Evolutionary conservation across 1,140 invertebrate genomes (phyloP).

Genomic region (Linepithema humile): DNA sequence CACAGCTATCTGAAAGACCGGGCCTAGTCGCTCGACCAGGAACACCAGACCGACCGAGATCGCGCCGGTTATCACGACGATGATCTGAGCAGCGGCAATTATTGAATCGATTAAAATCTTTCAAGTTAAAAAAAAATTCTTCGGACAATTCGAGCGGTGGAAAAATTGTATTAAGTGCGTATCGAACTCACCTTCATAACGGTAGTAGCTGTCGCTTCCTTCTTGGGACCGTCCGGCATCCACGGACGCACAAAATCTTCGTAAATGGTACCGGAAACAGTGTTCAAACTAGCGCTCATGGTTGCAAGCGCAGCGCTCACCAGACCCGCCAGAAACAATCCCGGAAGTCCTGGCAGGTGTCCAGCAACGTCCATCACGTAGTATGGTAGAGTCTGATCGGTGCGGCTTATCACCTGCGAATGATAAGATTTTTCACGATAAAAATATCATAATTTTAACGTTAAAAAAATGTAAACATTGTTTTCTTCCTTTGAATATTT

Average conservation of each 20-base stretch:
- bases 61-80: conserved; percentile 81
- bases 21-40: conserved; percentile 79
- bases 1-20: conserved; percentile 81
- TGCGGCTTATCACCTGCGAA: conserved; percentile 68
- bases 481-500: background rate
- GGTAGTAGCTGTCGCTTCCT: conserved; percentile 74
- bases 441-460: background rate
- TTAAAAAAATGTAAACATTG: background rate
- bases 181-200: conserved; percentile 77
- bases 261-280: conserved; percentile 85
- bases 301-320: conserved; percentile 88
- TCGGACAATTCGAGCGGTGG: too few species aligned
- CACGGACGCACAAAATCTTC: conserved; percentile 85
- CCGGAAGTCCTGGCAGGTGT: conserved; percentile 86
- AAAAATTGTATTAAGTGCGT: too few species aligned
- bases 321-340: conserved; percentile 90
- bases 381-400: conserved; percentile 85
- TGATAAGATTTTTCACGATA: background rate
- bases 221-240: conserved; percentile 70
- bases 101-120: background rate
- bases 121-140: background rate
- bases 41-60: conserved; percentile 84
- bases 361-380: conserved; percentile 87
- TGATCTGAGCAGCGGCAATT: conserved; percentile 46
- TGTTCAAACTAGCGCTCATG: conserved; percentile 83